Base-by-base conservation (phyloP, 2,888 invertebrate genomes). In the Xanthorhoe designata region DNA sequence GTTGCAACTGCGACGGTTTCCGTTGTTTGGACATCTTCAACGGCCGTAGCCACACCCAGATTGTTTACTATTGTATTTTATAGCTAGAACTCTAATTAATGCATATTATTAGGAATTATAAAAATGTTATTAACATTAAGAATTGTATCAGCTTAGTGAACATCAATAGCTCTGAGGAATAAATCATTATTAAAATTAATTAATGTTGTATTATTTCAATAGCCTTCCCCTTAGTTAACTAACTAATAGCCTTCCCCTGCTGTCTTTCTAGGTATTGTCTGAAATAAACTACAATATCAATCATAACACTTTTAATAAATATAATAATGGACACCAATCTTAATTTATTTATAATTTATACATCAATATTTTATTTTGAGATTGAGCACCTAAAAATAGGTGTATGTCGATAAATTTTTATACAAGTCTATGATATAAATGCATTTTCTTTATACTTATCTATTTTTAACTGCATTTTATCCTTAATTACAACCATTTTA, bases 61-160 rank as follows among this genome's bases (percentile, higher is more conserved):
- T 84, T 83, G 78, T 87, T 88, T 89, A 90, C 85, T 91, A 91
- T 85, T 89, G 89, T 92, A 92, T 89, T 91, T 91, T 89, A 91
- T 93, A 93, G 93, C 91, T 93, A 93, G 93, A 92, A 86, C 83
- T 92, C 90, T 92, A 92, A 92, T 87, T 92, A 92, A 91, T 91
- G 91, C 92, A 91, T 93, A 92, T 90, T 91, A 91, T 90, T 92
- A 92, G 92, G 89, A 90, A 90, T 91, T 77, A 75, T 76, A 72
- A 91, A 87, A 92, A 92, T 92, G 93, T 92, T 92, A 91, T 90
- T 89, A 88, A 83, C 84, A 80, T 83, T 91, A 92, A 92, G 91
- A 88, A 92, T 88, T 92, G 93, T 93, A 92, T 92, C 92, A 90
- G 93, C 93, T 93, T 93, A 93, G 93, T 90, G 84, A 93, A 92